Base-by-base conservation (phyloP, 1,140 invertebrate genomes). In the Drosophila insularis region DNA sequence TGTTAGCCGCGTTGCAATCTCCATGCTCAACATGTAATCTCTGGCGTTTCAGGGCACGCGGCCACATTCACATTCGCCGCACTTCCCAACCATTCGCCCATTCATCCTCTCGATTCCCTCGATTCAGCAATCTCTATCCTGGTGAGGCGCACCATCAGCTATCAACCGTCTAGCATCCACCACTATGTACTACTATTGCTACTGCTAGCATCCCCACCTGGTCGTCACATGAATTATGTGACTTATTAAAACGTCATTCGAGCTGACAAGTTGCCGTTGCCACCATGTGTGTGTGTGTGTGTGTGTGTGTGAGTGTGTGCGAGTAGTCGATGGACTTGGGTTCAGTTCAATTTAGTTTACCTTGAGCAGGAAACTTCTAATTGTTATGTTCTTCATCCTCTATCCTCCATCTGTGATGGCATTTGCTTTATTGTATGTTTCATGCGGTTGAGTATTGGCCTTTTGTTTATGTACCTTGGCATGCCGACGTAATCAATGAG, bases 181-280 rank as follows among this genome's bases (percentile, higher is more conserved):
- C 11, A 37, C 10, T 37, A 37, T 37, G 35, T 37, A 37, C 2
- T 37, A 37, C 10, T 37, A 13, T 13, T 37, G 35, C 35, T 37
- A 11, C 35, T 37, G 35, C 35, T 37, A 37, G 35, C 37, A 10
- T 40, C 61, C 27, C 43, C 56, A 68, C 39, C 60, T 59, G 35
- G 68, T 56, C 59, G 68, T 65, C n/a, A 74, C 80, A 89, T 89
- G 85, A 89, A 89, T 89, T 89, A 89, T 89, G 84, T 89, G 84
- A 89, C 84, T 89, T 89, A 89, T 89, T 89, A 89, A 89, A 89
- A 89, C 84, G 84, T 89, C 84, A 84, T 89, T 72, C 77, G 77
- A 84, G 79, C 84, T 89, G 84, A 87, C 84, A 87, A 89, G 84
- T 89, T 89, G 84, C 80, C 78, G 80, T 78, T 85, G 81, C 81